Evolutionary conservation across 1,140 invertebrate species (phyloP).

Genomic region (Drosophila repletoides): DNA sequence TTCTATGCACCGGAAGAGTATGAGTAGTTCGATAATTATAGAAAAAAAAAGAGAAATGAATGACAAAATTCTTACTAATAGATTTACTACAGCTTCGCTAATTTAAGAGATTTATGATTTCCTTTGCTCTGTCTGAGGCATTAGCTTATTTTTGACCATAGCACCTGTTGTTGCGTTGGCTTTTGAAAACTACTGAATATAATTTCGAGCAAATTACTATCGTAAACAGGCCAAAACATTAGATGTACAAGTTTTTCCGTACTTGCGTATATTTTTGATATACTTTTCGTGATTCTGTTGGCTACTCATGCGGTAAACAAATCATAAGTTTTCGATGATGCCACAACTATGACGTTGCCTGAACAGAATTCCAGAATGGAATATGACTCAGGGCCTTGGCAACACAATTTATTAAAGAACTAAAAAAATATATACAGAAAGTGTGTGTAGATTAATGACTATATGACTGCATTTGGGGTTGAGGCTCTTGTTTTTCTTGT

Average conservation of each 20-base stretch:
- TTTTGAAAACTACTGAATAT: constrained; percentile 5
- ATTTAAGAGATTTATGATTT: constrained; percentile 10
- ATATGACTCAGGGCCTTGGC: constrained; percentile 29
- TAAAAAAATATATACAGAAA: background rate
- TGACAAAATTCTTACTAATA: constrained; percentile 22
- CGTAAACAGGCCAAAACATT: constrained; percentile 11
- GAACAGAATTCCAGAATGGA: background rate
- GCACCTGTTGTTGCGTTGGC: background rate
- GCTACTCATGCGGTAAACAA: constrained; percentile 36
- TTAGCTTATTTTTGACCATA: constrained; percentile 11
- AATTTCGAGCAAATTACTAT: background rate
- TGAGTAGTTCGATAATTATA: constrained; percentile 20
- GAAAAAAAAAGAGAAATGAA: constrained; percentile 10
- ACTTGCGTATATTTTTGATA: background rate
- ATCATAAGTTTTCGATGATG: constrained; percentile 43
- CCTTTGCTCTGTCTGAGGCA: constrained; percentile 18
- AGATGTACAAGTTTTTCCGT: background rate
- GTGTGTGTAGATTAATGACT: background rate
- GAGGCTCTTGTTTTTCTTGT: background rate
- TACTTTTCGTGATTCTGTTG: constrained; percentile 38
- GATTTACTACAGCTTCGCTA: background rate
- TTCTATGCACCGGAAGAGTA: background rate
- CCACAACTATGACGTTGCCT: constrained; percentile 44
- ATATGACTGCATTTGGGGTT: background rate
- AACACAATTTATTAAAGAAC: constrained; percentile 9